Conservation (phyloP, 2,113 vertebrate genomes). For the Nibea coibor region DNA sequence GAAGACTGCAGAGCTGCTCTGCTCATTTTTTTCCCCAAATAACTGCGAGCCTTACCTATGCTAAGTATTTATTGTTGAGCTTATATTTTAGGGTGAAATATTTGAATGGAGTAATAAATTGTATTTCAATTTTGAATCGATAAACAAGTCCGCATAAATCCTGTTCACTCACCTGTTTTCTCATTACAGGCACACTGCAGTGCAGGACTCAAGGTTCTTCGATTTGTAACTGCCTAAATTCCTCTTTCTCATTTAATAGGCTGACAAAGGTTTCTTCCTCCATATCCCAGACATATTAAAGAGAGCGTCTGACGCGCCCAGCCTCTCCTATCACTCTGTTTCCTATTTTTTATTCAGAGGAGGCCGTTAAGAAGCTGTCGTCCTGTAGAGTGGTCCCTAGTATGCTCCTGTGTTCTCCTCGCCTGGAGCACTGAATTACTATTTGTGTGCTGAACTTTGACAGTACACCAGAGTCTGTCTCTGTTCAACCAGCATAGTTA, state of each 20-base stretch:
- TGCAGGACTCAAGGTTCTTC: slow-evolving; percentile 34
- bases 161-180: slow-evolving; percentile 28
- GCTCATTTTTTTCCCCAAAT: slow-evolving; percentile 13
- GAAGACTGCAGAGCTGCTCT: slow-evolving; percentile 23
- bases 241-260: slow-evolving; percentile 48
- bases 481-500: slow-evolving; percentile 59
- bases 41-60: not conserved
- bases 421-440: slow-evolving; percentile 79
- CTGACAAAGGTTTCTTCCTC: slow-evolving; percentile 33
- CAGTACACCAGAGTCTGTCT: slow-evolving; percentile 68
- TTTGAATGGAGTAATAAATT: slow-evolving; percentile 51
- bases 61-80: slow-evolving; percentile 23
- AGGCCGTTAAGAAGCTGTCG: slow-evolving; percentile 70
- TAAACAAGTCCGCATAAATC: slow-evolving; percentile 35
- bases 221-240: slow-evolving; percentile 37
- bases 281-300: slow-evolving; percentile 53
- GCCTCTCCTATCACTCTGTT: slow-evolving; percentile 46
- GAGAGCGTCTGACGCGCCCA: slow-evolving; percentile 26
- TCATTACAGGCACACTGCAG: slow-evolving; percentile 30
- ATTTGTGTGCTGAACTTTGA: slow-evolving; percentile 84
- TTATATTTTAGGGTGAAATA: slow-evolving; percentile 38
- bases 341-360: slow-evolving; percentile 77
- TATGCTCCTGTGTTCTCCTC: slow-evolving; percentile 68
- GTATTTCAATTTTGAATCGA: slow-evolving; percentile 52
- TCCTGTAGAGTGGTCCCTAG: slow-evolving; percentile 72